Conservation (phyloP, 53 echinoderm and acorn worm genomes). For the Hippasteria phrygiana region DNA sequence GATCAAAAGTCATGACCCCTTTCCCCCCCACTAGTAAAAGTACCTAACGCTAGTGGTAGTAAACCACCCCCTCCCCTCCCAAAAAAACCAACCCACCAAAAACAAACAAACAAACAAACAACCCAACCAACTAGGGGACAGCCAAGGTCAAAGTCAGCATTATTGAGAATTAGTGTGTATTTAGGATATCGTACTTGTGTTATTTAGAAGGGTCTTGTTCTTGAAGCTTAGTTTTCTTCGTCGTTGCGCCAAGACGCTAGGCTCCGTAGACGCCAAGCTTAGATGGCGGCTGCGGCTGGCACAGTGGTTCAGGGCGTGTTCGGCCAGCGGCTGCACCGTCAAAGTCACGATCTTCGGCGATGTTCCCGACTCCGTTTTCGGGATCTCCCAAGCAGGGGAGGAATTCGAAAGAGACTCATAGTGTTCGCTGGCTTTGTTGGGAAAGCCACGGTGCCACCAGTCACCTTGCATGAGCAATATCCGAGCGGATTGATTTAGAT, state of each 20-base stretch:
- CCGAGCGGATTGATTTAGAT: no score
- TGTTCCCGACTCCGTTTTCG: conserved; percentile 41
- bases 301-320: conserved; percentile 21
- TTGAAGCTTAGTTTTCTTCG: conserved; percentile 44
- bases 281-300: conserved; percentile 33
- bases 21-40: no score
- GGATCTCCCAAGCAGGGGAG: conserved; percentile 50
- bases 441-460: conserved; percentile 52
- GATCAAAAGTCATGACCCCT: no score
- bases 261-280: background rate
- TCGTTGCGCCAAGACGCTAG: conserved; percentile 24
- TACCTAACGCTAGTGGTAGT: no score
- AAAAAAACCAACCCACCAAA: no score
- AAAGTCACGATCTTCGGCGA: conserved; percentile 71
- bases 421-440: conserved; percentile 14
- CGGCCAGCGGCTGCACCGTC: conserved; percentile 60
- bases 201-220: conserved; percentile 27
- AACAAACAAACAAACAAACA: no score
- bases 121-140: no score
- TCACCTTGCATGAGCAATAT: conserved; percentile 53
- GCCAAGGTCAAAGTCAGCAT: background rate
- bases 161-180: background rate
- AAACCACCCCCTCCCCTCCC: no score
- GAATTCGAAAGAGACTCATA: conserved; percentile 19
- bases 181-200: conserved; percentile 1